A percentile compares a stretch with the other conserved stretches of the same genome.
Evolutionary conservation across 2,797 vertebrate genomes (phyloP).

Genomic region (Rhynchotus rufescens): DNA sequence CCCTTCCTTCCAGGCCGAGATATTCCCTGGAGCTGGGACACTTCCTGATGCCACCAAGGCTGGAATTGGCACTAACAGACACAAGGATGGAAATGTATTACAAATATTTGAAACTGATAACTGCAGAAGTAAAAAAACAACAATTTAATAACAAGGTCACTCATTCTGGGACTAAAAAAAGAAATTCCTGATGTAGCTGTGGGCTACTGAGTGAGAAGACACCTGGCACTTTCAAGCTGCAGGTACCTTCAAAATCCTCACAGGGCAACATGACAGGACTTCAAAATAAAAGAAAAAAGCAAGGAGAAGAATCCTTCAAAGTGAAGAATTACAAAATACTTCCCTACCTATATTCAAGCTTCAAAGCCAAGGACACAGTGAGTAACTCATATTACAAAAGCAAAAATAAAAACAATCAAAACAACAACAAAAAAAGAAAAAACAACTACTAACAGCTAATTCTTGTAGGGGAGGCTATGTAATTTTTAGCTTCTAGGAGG

Average conservation of each 20-base stretch:
- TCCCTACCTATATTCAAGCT: neutral
- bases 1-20: too few relatives aligned
- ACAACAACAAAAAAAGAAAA: too few relatives aligned
- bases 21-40: too few relatives aligned
- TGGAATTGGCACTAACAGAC: neutral
- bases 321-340: neutral
- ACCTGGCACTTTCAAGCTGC: too few relatives aligned
- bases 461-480: neutral
- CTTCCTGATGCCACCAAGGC: neutral
- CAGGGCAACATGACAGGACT: slow-evolving; percentile 26
- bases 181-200: neutral
- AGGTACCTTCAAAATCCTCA: slow-evolving; percentile 33
- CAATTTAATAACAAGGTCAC: neutral
- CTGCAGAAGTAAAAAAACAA: neutral
- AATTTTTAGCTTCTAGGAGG: neutral
- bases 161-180: neutral
- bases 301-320: neutral
- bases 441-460: neutral
- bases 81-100: neutral
- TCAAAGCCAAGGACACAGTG: neutral
- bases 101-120: neutral
- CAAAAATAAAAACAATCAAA: neutral
- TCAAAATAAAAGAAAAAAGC: slow-evolving; percentile 13
- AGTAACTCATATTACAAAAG: neutral
- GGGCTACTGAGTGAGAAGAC: neutral